phyloP scores from a whole-genome alignment of 1,140 invertebrate genomes.

The Atta cephalotes region DNA sequence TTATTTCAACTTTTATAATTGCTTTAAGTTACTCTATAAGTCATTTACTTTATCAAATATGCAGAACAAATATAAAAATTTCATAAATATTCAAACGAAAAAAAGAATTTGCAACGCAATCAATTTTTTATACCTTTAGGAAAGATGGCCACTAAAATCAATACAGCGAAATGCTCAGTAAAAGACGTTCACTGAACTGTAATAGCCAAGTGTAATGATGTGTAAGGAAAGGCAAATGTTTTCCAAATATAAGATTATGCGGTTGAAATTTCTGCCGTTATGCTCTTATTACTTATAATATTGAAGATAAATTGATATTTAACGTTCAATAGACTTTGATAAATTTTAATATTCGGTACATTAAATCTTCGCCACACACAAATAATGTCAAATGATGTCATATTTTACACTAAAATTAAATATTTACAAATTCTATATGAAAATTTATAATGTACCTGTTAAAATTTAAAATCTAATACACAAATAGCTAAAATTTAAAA shows the following conservation, averaged over 20 bases:
- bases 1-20: not conserved
- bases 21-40: slow-evolving; percentile 21
- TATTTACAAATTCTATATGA: not conserved
- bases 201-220: slow-evolving; percentile 33
- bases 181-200: slow-evolving; percentile 55
- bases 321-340: not conserved
- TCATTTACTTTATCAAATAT: slow-evolving; percentile 7
- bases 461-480: not conserved
- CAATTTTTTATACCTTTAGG: slow-evolving; percentile 21
- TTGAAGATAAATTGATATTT: slow-evolving; percentile 29
- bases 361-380: not conserved
- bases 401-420: slow-evolving; percentile 16
- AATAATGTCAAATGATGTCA: not conserved
- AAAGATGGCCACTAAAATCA: slow-evolving; percentile 19
- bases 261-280: not conserved
- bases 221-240: slow-evolving; percentile 46
- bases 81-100: slow-evolving; percentile 38
- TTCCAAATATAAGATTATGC: slow-evolving; percentile 43
- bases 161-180: slow-evolving; percentile 27
- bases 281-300: slow-evolving; percentile 27
- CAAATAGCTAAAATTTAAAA: not conserved
- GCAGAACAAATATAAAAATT: slow-evolving; percentile 1
- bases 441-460: not conserved
- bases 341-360: not conserved
- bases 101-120: not conserved